Percentiles rank a stretch among this genome's conserved stretches.
phyloP scores from a whole-genome alignment of 1,140 invertebrate genomes.

The Ridgeia piscesae region DNA sequence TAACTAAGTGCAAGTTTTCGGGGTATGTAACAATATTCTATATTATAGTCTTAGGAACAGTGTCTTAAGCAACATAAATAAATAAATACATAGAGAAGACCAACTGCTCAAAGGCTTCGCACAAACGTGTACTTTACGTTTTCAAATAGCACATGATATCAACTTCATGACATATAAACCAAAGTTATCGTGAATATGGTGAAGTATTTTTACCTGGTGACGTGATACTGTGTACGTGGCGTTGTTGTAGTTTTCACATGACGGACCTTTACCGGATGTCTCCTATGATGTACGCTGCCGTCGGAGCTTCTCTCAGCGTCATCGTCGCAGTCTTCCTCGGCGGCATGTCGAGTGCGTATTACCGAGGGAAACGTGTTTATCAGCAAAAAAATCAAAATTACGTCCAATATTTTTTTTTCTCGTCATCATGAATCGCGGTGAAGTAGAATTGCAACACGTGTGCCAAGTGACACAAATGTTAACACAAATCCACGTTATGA shows the following conservation, averaged over 20 bases:
- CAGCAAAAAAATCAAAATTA: no score
- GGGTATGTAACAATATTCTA: no score
- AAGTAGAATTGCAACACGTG: background rate
- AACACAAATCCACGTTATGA: no score
- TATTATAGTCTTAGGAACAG: no score
- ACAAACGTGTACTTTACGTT: no score
- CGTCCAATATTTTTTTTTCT: no score
- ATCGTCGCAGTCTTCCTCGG: background rate
- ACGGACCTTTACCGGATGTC: conserved; percentile 9
- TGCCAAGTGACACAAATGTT: background rate
- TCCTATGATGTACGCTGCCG: background rate
- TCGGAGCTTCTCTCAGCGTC: background rate
- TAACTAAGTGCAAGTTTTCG: no score
- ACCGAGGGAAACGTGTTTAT: background rate
- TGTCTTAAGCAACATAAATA: no score
- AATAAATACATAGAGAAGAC: no score
- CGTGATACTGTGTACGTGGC: background rate
- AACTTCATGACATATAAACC: background rate
- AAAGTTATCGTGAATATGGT: background rate
- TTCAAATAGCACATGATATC: no score
- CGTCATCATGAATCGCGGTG: no score
- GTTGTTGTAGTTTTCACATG: background rate
- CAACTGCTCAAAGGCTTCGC: no score
- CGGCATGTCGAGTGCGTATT: background rate
- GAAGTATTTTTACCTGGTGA: background rate